Conservation (phyloP, 2,888 invertebrate genomes). For the Limnephilus lunatus region DNA sequence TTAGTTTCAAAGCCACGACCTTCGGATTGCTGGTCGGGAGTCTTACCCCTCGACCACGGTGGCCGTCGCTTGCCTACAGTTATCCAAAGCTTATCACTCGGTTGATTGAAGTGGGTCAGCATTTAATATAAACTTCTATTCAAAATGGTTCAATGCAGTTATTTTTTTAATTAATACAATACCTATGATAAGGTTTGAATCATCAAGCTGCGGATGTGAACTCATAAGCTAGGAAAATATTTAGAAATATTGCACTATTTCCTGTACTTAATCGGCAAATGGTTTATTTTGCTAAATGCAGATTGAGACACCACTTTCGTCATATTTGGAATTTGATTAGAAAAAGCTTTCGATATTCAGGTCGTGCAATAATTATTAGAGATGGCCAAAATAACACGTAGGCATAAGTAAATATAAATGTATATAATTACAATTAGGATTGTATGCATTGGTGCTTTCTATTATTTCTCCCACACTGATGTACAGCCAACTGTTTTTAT, state of each 20-base stretch:
- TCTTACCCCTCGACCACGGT: too few relatives aligned
- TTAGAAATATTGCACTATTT: background rate
- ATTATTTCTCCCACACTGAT: too few relatives aligned
- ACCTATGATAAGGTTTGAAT: background rate
- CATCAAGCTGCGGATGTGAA: background rate
- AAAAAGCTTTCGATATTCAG: too few relatives aligned
- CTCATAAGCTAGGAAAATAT: background rate
- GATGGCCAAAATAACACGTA: too few relatives aligned
- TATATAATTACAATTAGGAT: too few relatives aligned
- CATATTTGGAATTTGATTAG: too few relatives aligned
- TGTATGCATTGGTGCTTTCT: too few relatives aligned
- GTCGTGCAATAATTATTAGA: too few relatives aligned
- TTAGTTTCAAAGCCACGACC: too few relatives aligned
- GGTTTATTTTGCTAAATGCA: background rate
- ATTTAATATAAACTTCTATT: background rate
- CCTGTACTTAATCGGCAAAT: background rate
- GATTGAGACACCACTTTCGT: background rate
- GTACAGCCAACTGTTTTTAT: too few relatives aligned
- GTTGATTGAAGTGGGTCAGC: background rate
- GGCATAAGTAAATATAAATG: too few relatives aligned
- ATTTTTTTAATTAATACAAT: constrained; percentile 9
- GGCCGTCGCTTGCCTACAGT: background rate
- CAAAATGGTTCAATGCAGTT: background rate
- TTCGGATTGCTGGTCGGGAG: too few relatives aligned
- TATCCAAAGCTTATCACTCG: background rate